phyloP scores from a whole-genome alignment of 30 jellyfish, hydroid and myxozoan species.

The Clytia hemisphaerica region DNA sequence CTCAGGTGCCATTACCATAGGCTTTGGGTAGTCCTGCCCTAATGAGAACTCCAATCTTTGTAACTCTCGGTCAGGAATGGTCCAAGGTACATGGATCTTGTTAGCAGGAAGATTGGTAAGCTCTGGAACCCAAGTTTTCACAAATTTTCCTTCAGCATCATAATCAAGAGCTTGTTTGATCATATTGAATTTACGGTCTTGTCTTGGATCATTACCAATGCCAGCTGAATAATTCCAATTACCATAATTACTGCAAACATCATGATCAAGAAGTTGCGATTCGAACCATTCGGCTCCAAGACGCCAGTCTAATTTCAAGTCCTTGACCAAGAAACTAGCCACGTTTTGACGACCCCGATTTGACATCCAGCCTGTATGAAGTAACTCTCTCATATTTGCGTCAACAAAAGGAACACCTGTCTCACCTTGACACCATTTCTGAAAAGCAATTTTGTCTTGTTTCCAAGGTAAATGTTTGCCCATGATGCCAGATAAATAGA shows the following conservation, averaged over 20 bases:
- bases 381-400: conserved; percentile 63
- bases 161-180: conserved; percentile 57
- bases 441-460: conserved; percentile 31
- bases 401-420: conserved; percentile 78
- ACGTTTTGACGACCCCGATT: conserved; percentile 72
- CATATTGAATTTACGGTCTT: conserved; percentile 53
- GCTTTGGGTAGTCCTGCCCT: conserved; percentile 44
- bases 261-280: conserved; percentile 57
- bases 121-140: conserved; percentile 56
- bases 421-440: conserved; percentile 53
- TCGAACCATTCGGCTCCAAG: conserved; percentile 86
- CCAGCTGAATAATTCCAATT: conserved; percentile 77
- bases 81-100: conserved; percentile 53
- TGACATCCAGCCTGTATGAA: conserved; percentile 73
- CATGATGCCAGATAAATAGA: conserved; percentile 42
- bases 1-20: conserved; percentile 51
- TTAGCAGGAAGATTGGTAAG: conserved; percentile 17
- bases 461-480: conserved; percentile 49
- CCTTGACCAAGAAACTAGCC: conserved; percentile 57
- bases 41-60: conserved; percentile 11
- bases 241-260: conserved; percentile 72
- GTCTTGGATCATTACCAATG: conserved; percentile 73
- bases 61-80: conserved; percentile 17
- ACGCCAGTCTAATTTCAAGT: conserved; percentile 66
- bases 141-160: conserved; percentile 55